These are phyloP conservation scores for Poeciliopsis retropinna DNA, from an alignment of 2,113 vertebrate species.

Conservation along the genomic window DNA sequence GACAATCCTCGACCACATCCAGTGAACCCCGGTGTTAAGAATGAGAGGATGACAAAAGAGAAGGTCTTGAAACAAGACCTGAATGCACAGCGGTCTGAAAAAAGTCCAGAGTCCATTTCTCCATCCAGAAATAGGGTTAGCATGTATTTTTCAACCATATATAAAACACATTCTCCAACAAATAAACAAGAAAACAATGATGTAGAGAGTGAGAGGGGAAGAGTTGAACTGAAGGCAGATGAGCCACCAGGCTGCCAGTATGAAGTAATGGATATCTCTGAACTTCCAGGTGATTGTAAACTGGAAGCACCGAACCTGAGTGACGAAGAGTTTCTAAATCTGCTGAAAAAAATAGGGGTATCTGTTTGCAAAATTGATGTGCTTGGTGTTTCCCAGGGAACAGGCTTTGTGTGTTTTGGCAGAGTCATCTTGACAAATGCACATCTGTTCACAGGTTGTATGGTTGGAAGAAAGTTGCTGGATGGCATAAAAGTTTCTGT, in stretches of 20 bases:
- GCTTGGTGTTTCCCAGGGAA: neutral
- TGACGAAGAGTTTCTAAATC: slow-evolving; percentile 12
- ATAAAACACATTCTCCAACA: neutral
- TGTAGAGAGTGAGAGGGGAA: accelerated
- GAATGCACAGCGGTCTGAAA: neutral
- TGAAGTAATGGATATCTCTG: accelerated
- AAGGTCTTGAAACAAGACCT: neutral
- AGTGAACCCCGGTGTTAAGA: neutral
- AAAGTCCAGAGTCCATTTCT: accelerated
- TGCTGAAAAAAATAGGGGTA: neutral
- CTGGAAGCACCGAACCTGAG: accelerated
- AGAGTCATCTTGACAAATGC: neutral
- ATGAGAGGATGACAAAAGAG: neutral
- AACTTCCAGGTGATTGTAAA: neutral
- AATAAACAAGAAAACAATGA: accelerated
- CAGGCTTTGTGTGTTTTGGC: neutral
- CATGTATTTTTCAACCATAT: accelerated
- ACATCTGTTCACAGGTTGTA: neutral
- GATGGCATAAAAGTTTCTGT: neutral
- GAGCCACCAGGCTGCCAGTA: too few relatives aligned
- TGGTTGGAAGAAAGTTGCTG: neutral
- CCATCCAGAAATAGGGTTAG: neutral
- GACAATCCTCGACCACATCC: neutral
- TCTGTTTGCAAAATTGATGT: neutral
- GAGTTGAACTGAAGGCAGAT: neutral